Conservation (phyloP, 2,797 vertebrate genomes). For the Alauda arvensis region DNA sequence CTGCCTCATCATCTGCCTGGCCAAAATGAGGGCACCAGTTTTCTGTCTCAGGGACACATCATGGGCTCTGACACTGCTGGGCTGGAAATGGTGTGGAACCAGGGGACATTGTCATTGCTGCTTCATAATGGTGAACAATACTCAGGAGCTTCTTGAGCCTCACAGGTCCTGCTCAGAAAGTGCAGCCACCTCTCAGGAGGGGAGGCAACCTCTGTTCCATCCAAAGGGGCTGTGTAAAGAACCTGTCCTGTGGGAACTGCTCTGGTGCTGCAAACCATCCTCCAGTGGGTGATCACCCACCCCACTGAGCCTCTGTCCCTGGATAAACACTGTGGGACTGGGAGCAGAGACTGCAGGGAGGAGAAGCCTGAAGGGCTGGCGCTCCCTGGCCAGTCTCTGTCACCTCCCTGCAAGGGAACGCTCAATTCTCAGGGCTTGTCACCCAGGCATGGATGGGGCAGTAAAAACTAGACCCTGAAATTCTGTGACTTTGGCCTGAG, state of each 20-base stretch:
- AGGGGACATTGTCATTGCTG: not conserved
- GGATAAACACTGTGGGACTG: not conserved
- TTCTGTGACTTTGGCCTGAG: not conserved
- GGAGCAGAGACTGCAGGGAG: not conserved
- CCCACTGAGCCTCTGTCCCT: not conserved
- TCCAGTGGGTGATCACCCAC: too few relatives aligned
- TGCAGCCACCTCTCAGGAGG: not conserved
- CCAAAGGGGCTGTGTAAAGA: not conserved
- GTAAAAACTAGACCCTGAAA: not conserved
- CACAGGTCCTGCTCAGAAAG: not conserved
- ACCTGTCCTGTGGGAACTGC: not conserved
- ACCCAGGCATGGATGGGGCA: not conserved
- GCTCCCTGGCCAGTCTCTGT: not conserved
- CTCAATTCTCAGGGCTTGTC: not conserved
- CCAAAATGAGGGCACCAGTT: not conserved
- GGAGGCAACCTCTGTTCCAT: not conserved
- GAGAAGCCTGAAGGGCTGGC: not conserved
- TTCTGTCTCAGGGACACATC: not conserved
- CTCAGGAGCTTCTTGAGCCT: not conserved
- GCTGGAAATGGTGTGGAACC: not conserved
- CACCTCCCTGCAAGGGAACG: not conserved
- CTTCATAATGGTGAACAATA: not conserved
- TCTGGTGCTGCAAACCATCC: not conserved
- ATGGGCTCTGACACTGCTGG: not conserved
- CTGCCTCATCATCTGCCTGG: not conserved